Evolutionary conservation across 2,113 vertebrate genomes (phyloP), one percentile per base, ranked within the genome.

Genomic region (Leptodactylus fuscus): DNA sequence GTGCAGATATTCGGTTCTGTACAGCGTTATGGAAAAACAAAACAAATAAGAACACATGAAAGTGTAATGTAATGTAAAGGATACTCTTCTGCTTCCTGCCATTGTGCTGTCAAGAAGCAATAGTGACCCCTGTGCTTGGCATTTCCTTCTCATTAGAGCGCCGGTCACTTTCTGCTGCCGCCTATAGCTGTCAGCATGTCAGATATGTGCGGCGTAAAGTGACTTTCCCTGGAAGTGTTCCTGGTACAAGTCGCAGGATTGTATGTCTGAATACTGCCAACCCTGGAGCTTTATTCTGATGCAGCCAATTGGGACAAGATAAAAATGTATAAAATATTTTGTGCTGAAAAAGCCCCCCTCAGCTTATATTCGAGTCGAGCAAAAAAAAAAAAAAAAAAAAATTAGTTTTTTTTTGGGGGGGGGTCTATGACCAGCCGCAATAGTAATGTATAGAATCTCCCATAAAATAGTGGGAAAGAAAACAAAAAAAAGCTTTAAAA

Each of bases 101-200:
- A 51, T 49, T 81, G 80, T 81, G 60, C 80, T 69, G 16, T 49
- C 41, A 20, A 69, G 49, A 24, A 18, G 41, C 27, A 65, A 44
- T 67, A 67, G 32, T 81, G 58, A 67, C 27, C 60, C 27, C 22
- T 51, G 29, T 32, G 60, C 41, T 22, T 67, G 79, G 41, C 44
- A 48, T 81, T 81, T 81, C 58, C 79, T 81, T 12, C 13, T 65
- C 24, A 65, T 51, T 34, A 53, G 32, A 22, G 60, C n/a, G 38
- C 24, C 24, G 5, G 58, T 38, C 38, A 32, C 5, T 41, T 67
- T 67, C 24, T 20, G 24, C 12, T 18, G 12, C 24, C 29, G 60
- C 53, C 51, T 62, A 27, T 3, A 46, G 22, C 78, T 49, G 34
- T 44, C n/a, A 27, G 5, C 55, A n/a, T n/a, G n/a, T n/a, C n/a